phyloP scores from a whole-genome alignment of 2,113 vertebrate species.

The Donacobius atricapilla region DNA sequence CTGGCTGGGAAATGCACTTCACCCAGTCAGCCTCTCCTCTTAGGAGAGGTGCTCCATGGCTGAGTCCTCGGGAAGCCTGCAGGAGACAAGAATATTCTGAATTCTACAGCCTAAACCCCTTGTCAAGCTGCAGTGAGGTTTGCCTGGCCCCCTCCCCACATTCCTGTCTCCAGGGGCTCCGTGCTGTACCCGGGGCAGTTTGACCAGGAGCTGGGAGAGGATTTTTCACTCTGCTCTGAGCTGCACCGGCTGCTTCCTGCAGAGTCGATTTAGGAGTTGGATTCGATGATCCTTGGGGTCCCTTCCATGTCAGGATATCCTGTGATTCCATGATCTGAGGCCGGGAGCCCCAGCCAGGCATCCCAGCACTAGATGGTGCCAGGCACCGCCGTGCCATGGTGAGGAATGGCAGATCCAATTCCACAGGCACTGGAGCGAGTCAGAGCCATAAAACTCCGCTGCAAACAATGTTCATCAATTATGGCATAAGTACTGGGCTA shows the following conservation, averaged over 20 bases:
- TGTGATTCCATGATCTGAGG: accelerated
- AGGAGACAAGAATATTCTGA: neutral
- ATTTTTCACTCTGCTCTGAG: neutral
- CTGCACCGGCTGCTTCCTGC: accelerated
- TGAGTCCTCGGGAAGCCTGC: neutral
- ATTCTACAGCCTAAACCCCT: neutral
- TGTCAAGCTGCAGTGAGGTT: accelerated
- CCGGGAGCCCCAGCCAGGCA: neutral
- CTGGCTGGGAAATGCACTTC: neutral
- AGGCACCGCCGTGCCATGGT: accelerated
- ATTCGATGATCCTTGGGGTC: accelerated
- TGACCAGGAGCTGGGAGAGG: accelerated
- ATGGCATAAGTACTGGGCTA: neutral
- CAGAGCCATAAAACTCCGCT: neutral
- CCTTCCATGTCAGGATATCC: neutral
- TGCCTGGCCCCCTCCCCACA: neutral
- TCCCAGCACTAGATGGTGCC: constrained; percentile 14
- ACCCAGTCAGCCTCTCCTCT: neutral
- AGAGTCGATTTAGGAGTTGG: accelerated
- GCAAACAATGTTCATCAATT: constrained; percentile 9
- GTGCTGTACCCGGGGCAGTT: accelerated
- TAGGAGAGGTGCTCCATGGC: neutral
- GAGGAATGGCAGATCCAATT: neutral
- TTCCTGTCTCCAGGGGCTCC: neutral
- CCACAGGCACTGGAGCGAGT: neutral